Evolutionary conservation across 1,140 invertebrate genomes (phyloP), one percentile per base, ranked within the genome.

Genomic region (Sminthurides bifidus): DNA sequence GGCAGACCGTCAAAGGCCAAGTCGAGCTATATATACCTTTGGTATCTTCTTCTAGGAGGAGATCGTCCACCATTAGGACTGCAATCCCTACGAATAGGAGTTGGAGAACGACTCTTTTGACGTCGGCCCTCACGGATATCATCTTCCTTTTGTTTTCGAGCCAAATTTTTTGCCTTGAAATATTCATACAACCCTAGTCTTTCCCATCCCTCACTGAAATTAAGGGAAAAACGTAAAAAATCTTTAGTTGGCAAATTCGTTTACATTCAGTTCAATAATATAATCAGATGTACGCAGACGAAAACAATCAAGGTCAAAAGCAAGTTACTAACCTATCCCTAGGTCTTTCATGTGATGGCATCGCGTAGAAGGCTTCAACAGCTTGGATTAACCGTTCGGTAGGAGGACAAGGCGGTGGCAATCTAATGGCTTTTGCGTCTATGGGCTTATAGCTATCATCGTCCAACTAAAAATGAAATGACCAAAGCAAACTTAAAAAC

Each of bases 171-270:
- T 0, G 91, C 87, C 75, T 91, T 92, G 72, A 91, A 97, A 73
- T 94, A 98, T 74, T 97, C 93, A 72, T 95, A 96, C 21, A 98
- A 74, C 55, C 90, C 92, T 66, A 96, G 74, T 72, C 94, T 92
- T 70, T 97, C 93, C 93, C 93, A 97, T 37, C 94, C 93, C 69
- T 97, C 92, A 74, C 88, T 92, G 67, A 56, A 75, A 76, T 49
- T 69, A 53, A 54, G 66, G 55, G 61, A 65, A 27, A 24, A 55
- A 30, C 27, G 19, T 17, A 27, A 35, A 10, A 10, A n/a, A 10
- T 10, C 8, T 10, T 35, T 35, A 17, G 17, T 19, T 23, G 24
- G 24, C 10, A 43, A 23, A 43, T 43, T 21, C 6, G 24, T 43
- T 43, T 19, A 43, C 24, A 19, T 43, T 19, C 6, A 43, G 10